Percentiles rank a stretch among this genome's conserved stretches.
Conservation (phyloP, 2,888 invertebrate species). For the Nysson spinosus region DNA sequence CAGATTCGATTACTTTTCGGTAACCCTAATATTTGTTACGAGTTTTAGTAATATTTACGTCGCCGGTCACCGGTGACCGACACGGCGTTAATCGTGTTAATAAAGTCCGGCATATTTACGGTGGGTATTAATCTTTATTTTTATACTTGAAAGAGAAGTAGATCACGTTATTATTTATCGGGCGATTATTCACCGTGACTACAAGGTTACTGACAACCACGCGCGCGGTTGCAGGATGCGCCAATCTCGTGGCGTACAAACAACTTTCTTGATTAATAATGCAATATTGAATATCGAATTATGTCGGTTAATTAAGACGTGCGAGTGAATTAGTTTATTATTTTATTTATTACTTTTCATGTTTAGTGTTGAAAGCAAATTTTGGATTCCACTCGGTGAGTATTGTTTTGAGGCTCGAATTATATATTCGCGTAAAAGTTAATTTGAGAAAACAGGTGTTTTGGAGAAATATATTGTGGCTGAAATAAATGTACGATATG, state of each 20-base stretch:
- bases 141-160: background rate
- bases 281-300: background rate
- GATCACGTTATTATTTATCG: slow-evolving; percentile 15
- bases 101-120: background rate
- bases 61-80: no score
- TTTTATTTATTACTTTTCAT: no score
- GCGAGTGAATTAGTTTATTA: no score
- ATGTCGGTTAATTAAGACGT: no score
- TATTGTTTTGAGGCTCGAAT: no score
- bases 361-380: no score
- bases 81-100: background rate
- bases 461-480: no score
- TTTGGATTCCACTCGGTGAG: no score
- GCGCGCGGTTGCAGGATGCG: background rate
- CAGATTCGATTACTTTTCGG: background rate
- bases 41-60: no score
- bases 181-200: slow-evolving; percentile 17
- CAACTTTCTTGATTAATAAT: slow-evolving; percentile 17
- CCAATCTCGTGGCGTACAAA: slow-evolving; percentile 4
- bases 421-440: no score
- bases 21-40: background rate
- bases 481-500: no score
- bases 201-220: slow-evolving; percentile 1
- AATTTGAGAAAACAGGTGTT: no score
- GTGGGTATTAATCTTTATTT: slow-evolving; percentile 13